phyloP scores from a whole-genome alignment of 2,113 vertebrate species.

The Cercocebus atys region DNA sequence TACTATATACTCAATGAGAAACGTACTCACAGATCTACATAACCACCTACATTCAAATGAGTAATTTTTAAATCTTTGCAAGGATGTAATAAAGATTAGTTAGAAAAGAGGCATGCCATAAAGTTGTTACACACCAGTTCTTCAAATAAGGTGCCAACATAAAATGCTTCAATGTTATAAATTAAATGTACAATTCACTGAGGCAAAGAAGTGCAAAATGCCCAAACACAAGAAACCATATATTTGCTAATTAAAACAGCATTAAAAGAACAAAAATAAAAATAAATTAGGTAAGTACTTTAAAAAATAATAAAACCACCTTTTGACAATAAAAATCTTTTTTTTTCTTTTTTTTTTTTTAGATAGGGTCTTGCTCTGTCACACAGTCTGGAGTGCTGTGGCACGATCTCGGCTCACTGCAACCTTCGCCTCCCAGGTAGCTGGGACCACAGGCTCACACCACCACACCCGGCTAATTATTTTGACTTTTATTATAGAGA shows the following conservation, averaged over 20 bases:
- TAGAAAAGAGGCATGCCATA: not conserved
- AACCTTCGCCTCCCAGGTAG: too few relatives aligned
- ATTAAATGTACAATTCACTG: not conserved
- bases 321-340: not conserved
- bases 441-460: too few relatives aligned
- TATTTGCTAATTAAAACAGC: slow-evolving; percentile 29
- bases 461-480: too few relatives aligned
- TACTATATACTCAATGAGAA: slow-evolving; percentile 7
- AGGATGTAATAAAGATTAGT: not conserved
- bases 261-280: not conserved
- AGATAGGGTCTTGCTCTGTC: too few relatives aligned
- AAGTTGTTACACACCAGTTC: not conserved
- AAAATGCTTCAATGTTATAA: not conserved
- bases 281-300: not conserved
- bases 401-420: too few relatives aligned
- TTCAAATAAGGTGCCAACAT: not conserved
- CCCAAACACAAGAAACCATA: not conserved
- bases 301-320: not conserved
- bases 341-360: not conserved
- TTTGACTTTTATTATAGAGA: too few relatives aligned
- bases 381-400: too few relatives aligned
- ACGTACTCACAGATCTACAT: not conserved
- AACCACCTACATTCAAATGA: not conserved
- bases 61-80: not conserved
- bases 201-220: not conserved